Conservation (phyloP, 2,888 invertebrate species). For the Drosophila stalkeri region DNA sequence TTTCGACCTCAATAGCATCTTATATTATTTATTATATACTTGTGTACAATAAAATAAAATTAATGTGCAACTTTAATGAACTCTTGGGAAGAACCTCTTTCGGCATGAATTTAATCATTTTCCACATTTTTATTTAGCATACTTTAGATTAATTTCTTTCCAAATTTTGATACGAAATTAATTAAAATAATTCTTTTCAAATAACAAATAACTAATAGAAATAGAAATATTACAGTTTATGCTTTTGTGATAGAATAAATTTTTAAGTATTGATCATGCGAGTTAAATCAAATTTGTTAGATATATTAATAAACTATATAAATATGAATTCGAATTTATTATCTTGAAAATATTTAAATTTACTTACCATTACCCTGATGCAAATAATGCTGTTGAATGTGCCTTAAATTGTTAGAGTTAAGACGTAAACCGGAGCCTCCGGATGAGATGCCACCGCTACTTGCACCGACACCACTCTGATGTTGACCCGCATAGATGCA, state of each 20-base stretch:
- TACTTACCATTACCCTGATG: conserved; percentile 82
- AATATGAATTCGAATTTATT: not conserved
- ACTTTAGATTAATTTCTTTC: not conserved
- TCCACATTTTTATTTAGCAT: not conserved
- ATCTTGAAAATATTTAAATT: not conserved
- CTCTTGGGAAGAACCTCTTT: not conserved
- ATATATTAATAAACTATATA: not conserved
- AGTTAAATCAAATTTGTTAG: not conserved
- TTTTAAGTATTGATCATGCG: not conserved
- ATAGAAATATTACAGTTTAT: not conserved
- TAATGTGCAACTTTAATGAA: not conserved
- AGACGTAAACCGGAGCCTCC: conserved; percentile 72
- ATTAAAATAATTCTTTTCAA: not conserved
- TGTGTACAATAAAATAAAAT: no score
- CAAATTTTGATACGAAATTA: not conserved
- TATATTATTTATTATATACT: no score
- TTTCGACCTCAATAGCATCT: no score
- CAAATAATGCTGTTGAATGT: conserved; percentile 85
- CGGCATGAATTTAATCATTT: not conserved
- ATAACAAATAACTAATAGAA: not conserved
- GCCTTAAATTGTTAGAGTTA: conserved; percentile 82
- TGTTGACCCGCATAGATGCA: conserved; percentile 91
- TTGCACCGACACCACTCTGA: conserved; percentile 72
- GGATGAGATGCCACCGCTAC: conserved; percentile 50
- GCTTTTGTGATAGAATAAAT: not conserved